A percentile compares a stretch with the other conserved stretches of the same genome.
Conservation (phyloP, 2,113 vertebrate genomes). For the Tetrax tetrax region DNA sequence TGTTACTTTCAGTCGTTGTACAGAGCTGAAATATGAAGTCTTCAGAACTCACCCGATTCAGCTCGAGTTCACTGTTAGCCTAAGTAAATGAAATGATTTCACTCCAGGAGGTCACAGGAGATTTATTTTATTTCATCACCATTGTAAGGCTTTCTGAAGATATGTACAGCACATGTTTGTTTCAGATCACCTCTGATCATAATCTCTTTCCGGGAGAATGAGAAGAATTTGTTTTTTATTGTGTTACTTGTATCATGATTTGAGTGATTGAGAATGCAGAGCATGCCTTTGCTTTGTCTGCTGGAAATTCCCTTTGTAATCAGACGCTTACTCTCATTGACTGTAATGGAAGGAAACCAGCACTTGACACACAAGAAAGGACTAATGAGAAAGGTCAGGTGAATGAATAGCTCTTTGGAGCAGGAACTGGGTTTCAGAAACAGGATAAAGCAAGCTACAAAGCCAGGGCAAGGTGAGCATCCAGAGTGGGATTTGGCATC, state of each 20-base stretch:
- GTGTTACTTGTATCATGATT: neutral
- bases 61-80: neutral
- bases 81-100: slow-evolving; percentile 17
- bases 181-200: neutral
- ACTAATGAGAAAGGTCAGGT: neutral
- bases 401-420: neutral
- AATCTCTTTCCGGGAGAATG: neutral
- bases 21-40: neutral
- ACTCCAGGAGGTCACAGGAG: neutral
- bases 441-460: neutral
- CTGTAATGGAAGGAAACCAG: neutral
- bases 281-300: neutral
- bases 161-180: neutral
- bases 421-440: neutral
- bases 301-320: neutral
- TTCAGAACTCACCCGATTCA: neutral
- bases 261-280: neutral
- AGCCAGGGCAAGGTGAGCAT: neutral
- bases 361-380: neutral
- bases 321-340: neutral
- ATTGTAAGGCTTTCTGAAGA: neutral
- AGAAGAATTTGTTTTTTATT: neutral
- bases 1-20: neutral
- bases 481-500: neutral
- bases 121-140: neutral